These are phyloP conservation scores for Ylistrum balloti DNA, from an alignment of 1,140 invertebrate genomes.

Conservation along the genomic window DNA sequence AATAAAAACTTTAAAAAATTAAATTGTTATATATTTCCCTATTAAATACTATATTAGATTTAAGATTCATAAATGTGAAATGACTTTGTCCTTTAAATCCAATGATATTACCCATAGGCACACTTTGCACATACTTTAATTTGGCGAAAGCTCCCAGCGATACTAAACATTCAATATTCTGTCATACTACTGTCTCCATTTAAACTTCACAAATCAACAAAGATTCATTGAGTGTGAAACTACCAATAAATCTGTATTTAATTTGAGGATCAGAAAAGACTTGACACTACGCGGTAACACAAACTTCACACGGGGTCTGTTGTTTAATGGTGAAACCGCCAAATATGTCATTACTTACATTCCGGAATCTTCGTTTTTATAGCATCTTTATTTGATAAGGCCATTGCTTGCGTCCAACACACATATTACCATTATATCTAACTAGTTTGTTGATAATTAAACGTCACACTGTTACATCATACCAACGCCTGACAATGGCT, in stretches of 20 bases:
- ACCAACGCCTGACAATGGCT: neutral
- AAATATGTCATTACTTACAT: slow-evolving; percentile 20
- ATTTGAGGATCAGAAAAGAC: neutral
- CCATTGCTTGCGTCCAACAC: neutral
- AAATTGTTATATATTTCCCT: slow-evolving; percentile 26
- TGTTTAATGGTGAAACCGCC: neutral
- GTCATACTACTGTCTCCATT: slow-evolving; percentile 27
- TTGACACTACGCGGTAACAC: neutral
- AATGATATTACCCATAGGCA: neutral
- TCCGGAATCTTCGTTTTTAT: neutral
- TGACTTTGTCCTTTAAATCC: slow-evolving; percentile 28
- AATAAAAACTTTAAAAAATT: neutral
- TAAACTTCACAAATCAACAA: slow-evolving; percentile 35
- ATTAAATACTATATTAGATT: slow-evolving; percentile 40
- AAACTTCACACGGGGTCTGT: slow-evolving; percentile 10
- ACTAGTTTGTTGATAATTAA: neutral
- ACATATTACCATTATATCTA: neutral
- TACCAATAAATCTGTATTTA: slow-evolving; percentile 17
- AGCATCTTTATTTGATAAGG: neutral
- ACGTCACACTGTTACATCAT: neutral
- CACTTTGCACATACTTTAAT: slow-evolving; percentile 16
- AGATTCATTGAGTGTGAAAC: slow-evolving; percentile 1
- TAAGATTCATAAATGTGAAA: slow-evolving; percentile 11
- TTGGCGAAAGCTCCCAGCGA: neutral
- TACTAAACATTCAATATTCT: slow-evolving; percentile 1